Evolutionary conservation across 1,140 invertebrate species (phyloP).

Genomic region (Zaprionus kolodkinae): DNA sequence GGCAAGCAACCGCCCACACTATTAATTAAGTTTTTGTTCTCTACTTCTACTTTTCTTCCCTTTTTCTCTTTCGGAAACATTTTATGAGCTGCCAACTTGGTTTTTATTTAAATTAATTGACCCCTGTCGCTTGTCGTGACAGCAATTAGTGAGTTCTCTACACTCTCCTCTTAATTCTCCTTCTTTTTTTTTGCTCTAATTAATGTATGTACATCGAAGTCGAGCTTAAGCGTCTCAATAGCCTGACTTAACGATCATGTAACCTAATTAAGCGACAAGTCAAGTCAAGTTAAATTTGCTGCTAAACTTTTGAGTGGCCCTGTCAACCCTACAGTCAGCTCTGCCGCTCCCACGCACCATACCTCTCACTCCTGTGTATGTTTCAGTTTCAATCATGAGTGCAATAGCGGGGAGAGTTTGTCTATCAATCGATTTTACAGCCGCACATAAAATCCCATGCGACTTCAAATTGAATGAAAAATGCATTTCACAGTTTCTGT

Average conservation of each 20-base stretch:
- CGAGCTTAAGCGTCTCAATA: conserved; percentile 35
- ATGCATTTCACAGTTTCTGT: conserved; percentile 69
- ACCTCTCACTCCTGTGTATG: too few relatives aligned
- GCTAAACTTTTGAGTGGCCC: conserved; percentile 61
- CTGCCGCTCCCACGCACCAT: conserved; percentile 15
- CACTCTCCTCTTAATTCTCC: conserved; percentile 11
- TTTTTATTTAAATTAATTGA: conserved; percentile 83
- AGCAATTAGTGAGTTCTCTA: conserved; percentile 66
- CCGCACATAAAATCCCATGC: conserved; percentile 65
- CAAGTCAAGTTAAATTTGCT: conserved; percentile 62
- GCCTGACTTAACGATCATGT: conserved; percentile 66
- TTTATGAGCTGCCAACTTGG: conserved; percentile 59
- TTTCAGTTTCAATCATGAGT: conserved; percentile 77
- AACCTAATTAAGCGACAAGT: conserved; percentile 64
- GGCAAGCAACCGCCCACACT: conserved; percentile 44
- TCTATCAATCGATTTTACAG: conserved; percentile 81
- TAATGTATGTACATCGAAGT: conserved; percentile 55
- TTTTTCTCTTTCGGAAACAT: conserved; percentile 32
- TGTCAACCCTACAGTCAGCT: background rate
- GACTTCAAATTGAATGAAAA: conserved; percentile 76
- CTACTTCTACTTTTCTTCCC: background rate
- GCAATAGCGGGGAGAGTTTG: conserved; percentile 8
- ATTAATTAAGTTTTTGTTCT: conserved; percentile 61
- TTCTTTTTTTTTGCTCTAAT: conserved; percentile 52
- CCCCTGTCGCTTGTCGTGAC: conserved; percentile 68